These are phyloP conservation scores for Platycnemis pennipes DNA, from an alignment of 2,888 invertebrate species.

Conservation along the genomic window DNA sequence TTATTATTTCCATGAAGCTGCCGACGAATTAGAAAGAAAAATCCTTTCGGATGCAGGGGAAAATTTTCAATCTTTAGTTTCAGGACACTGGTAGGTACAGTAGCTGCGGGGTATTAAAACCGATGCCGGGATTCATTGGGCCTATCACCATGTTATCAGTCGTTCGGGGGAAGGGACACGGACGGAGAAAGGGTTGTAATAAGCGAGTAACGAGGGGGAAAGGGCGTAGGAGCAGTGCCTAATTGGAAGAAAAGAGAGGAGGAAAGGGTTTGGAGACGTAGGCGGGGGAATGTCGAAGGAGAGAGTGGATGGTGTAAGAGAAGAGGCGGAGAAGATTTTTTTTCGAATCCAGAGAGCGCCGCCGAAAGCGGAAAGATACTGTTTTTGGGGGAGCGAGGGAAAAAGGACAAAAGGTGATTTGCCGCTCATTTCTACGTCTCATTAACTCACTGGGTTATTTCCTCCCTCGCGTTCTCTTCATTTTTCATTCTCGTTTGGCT, in stretches of 20 bases:
- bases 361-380: conserved; percentile 36
- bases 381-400: neutral
- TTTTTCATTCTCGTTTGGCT: conserved; percentile 38
- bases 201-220: neutral
- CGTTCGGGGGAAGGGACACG: neutral
- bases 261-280: neutral
- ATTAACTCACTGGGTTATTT: conserved; percentile 42
- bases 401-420: conserved; percentile 48
- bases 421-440: conserved; percentile 43
- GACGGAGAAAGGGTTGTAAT: neutral
- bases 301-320: neutral
- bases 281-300: neutral
- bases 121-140: neutral
- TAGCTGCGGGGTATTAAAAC: neutral
- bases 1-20: neutral
- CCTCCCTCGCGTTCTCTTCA: neutral
- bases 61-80: neutral
- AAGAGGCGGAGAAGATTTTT: neutral
- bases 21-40: neutral
- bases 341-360: neutral
- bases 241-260: neutral
- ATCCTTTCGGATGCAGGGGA: neutral
- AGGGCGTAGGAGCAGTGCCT: neutral
- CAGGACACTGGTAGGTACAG: neutral
- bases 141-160: conserved; percentile 24